phyloP scores from a whole-genome alignment of 2,888 invertebrate genomes.

The Mylabris sibirica region DNA sequence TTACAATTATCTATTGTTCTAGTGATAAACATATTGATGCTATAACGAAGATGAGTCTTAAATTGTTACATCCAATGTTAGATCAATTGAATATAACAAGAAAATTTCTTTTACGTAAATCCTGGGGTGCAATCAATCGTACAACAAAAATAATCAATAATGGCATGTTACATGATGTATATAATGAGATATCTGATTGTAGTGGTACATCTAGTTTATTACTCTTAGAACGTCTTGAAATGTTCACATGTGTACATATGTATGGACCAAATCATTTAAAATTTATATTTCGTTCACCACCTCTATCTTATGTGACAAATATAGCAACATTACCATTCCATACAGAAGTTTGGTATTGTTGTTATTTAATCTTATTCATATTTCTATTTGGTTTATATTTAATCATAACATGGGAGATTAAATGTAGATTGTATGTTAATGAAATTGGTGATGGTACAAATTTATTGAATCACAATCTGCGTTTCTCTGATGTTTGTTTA shows the following conservation, averaged over 20 bases:
- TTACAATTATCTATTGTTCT: neutral
- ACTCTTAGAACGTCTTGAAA: neutral
- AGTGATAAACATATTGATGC: neutral
- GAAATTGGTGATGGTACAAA: constrained; percentile 14
- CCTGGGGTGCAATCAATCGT: neutral
- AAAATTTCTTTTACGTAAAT: neutral
- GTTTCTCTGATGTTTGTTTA: constrained; percentile 46
- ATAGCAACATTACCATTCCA: constrained; percentile 27
- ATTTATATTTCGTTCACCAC: constrained; percentile 26
- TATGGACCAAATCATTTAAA: constrained; percentile 14
- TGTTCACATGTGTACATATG: neutral
- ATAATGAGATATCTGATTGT: constrained; percentile 64
- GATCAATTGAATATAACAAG: neutral
- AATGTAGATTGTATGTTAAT: neutral
- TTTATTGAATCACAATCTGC: constrained; percentile 12
- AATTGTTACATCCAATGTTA: neutral
- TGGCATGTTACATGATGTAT: constrained; percentile 67
- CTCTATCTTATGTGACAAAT: constrained; percentile 25
- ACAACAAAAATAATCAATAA: constrained; percentile 27
- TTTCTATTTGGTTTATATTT: constrained; percentile 18
- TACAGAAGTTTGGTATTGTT: constrained; percentile 21
- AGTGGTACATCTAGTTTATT: constrained; percentile 56
- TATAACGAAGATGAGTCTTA: neutral
- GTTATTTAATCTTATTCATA: neutral
- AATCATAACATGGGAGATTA: constrained; percentile 15